Evolutionary conservation across 2,113 vertebrate species (phyloP), one percentile per base, ranked within the genome.

Genomic region (Dolichotis patagonum): DNA sequence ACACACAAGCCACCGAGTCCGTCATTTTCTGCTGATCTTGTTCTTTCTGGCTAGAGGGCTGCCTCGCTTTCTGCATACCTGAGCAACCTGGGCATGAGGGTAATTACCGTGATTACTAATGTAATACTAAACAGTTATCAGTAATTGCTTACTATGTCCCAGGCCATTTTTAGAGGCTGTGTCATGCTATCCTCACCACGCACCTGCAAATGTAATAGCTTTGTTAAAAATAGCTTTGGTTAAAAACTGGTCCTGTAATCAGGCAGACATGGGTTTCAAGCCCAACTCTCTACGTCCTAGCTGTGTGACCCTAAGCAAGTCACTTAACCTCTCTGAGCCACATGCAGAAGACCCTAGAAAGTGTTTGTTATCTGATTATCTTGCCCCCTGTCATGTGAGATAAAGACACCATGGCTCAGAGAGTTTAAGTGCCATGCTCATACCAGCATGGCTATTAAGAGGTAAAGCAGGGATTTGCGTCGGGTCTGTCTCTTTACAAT

Each of bases 191-290:
- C n/a, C 13, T 90, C 65, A 67, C 28, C 38, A 38, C 17, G 22
- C 20, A 54, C 71, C 75, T 88, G 46, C 26, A 43, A 54, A 95
- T 41, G 32, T 32, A 58, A 85, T 19, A 24, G 62, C 58, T 93
- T 73, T 93, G 81, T 19, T 80, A 28, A 77, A 46, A 77, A 77
- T 16, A 30, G 73, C 73, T 46, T 77, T 87, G 24, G 56, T 65
- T 97, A 32, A 93, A 94, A 89, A 78, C 52, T 73, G 46, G 38
- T 60, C 85, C 75, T 92, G 13, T 41, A 81, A 65, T 87, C n/a
- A 63, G 58, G 77, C 30, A 52, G 26, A 82, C 38, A 16, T 30
- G 28, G 7, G 12, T 96, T 96, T 88, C 62, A 92, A 46, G 90
- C 41, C 81, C n/a, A 46, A 77, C 81, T 88, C 30, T 96, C 52